Evolutionary conservation across 2,888 invertebrate genomes (phyloP).

Genomic region (Polyommatus iphigenia): DNA sequence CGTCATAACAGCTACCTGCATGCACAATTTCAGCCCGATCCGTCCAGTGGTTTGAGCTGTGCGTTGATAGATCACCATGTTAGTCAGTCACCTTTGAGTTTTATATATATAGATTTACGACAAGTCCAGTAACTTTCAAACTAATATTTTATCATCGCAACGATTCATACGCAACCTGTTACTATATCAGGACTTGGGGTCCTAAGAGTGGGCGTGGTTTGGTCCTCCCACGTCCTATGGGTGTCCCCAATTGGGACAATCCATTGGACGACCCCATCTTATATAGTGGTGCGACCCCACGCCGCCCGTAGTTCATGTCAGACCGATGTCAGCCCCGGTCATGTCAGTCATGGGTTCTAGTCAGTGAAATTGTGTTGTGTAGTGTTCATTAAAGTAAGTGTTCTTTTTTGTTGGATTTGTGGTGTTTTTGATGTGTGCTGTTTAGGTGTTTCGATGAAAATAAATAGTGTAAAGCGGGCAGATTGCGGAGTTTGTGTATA

Average conservation of each 20-base stretch:
- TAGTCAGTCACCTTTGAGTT: no score
- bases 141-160: neutral
- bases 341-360: slow-evolving; percentile 1
- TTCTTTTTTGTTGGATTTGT: neutral
- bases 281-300: neutral
- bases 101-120: no score
- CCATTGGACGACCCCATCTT: neutral
- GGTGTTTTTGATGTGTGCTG: neutral
- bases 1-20: no score
- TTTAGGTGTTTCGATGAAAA: neutral
- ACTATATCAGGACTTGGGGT: neutral
- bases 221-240: neutral
- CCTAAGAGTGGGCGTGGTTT: neutral
- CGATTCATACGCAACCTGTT: neutral
- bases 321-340: neutral
- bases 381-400: neutral
- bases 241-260: neutral
- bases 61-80: no score
- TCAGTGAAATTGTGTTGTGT: neutral
- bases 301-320: neutral
- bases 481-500: no score
- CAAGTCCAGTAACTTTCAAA: neutral
- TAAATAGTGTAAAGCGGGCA: no score
- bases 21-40: no score
- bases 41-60: no score